These are phyloP conservation scores for Saxidomus purpurata DNA, from an alignment of 1,140 invertebrate genomes.

Conservation along the genomic window DNA sequence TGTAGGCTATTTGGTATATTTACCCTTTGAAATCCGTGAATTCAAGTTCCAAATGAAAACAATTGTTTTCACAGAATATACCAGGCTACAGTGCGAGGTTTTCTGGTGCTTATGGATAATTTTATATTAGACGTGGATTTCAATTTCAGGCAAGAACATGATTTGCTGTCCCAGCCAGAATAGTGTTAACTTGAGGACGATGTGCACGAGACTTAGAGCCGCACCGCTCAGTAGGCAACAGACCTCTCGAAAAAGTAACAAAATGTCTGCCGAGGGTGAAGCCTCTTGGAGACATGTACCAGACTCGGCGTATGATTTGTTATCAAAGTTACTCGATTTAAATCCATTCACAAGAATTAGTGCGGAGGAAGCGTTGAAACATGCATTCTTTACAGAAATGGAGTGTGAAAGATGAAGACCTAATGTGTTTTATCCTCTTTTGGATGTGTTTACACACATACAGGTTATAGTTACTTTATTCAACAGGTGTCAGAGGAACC, in stretches of 20 bases:
- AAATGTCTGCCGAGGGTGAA: slow-evolving; percentile 42
- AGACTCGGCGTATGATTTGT: slow-evolving; percentile 83
- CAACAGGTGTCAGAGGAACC: too few relatives aligned
- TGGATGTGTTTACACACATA: too few relatives aligned
- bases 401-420: neutral
- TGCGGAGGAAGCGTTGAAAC: slow-evolving; percentile 83
- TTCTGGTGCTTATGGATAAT: too few relatives aligned
- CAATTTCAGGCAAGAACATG: slow-evolving; percentile 87
- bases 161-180: slow-evolving; percentile 87
- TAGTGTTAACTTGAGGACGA: slow-evolving; percentile 87
- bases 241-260: slow-evolving; percentile 36
- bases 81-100: too few relatives aligned
- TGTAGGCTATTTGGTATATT: too few relatives aligned
- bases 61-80: too few relatives aligned
- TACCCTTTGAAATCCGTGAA: too few relatives aligned
- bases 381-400: slow-evolving; percentile 79
- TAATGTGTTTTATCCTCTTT: too few relatives aligned
- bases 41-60: too few relatives aligned
- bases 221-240: slow-evolving; percentile 55
- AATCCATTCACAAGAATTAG: slow-evolving; percentile 84
- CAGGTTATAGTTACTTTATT: too few relatives aligned
- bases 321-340: slow-evolving; percentile 83
- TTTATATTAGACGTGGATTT: too few relatives aligned
- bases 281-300: slow-evolving; percentile 77
- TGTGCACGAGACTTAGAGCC: slow-evolving; percentile 78